phyloP scores from a whole-genome alignment of 2,888 invertebrate species.

The Lithophane ornitopus region DNA sequence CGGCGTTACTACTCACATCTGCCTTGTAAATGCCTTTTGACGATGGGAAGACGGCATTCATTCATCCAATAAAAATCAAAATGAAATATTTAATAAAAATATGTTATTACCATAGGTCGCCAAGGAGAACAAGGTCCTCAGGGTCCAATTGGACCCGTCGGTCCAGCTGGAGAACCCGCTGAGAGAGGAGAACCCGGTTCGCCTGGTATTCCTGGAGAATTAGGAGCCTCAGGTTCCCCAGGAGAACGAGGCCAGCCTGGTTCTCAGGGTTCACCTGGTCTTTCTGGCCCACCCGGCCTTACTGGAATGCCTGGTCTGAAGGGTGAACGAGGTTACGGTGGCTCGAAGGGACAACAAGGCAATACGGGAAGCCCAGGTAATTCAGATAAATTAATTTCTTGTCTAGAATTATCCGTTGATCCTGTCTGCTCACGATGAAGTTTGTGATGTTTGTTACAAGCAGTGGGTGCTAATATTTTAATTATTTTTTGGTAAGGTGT shows the following conservation, averaged over 20 bases:
- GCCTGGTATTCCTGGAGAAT: conserved; percentile 93
- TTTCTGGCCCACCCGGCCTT: conserved; percentile 92
- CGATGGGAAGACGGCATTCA: not conserved
- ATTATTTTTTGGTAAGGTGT: conserved; percentile 81
- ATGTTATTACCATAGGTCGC: conserved; percentile 83
- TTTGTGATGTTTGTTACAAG: not conserved
- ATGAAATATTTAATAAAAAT: not conserved
- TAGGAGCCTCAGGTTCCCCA: conserved; percentile 93
- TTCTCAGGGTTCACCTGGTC: conserved; percentile 92
- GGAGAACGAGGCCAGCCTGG: conserved; percentile 95
- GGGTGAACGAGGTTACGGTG: conserved; percentile 93
- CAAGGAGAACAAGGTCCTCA: conserved; percentile 94
- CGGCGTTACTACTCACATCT: not conserved
- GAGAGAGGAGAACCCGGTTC: conserved; percentile 94
- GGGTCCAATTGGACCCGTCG: conserved; percentile 94
- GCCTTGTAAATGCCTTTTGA: not conserved
- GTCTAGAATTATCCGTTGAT: not conserved
- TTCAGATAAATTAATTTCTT: not conserved
- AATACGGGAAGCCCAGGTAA: conserved; percentile 91
- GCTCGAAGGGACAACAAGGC: conserved; percentile 94
- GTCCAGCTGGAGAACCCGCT: conserved; percentile 95
- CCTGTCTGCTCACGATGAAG: not conserved
- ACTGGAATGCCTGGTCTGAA: conserved; percentile 93
- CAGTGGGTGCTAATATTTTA: not conserved
- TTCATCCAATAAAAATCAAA: not conserved